phyloP scores from a whole-genome alignment of 2,797 vertebrate genomes.

The Alcedo quadribrachys region DNA sequence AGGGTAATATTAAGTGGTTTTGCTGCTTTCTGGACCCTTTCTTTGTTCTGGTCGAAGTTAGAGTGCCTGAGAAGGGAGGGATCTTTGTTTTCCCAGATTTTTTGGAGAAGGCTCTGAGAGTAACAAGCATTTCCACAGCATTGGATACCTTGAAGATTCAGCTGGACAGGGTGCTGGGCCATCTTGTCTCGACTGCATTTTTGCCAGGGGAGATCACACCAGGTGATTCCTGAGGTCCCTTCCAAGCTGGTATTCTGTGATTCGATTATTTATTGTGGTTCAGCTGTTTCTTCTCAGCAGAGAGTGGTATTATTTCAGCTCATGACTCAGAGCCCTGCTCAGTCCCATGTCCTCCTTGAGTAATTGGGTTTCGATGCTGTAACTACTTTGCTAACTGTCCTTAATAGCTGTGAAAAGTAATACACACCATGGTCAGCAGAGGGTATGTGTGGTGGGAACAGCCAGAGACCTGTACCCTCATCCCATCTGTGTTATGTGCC shows the following conservation, averaged over 20 bases:
- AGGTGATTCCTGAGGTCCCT: neutral
- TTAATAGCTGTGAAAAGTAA: neutral
- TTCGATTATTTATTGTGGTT: neutral
- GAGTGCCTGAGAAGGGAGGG: neutral
- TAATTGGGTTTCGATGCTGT: neutral
- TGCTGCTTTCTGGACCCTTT: fast-evolving
- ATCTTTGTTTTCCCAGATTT: neutral
- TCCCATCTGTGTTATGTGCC: neutral
- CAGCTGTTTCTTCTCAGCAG: neutral
- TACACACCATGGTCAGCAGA: neutral
- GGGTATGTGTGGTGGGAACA: neutral
- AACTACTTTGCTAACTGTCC: neutral
- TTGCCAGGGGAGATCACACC: neutral
- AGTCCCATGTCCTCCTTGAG: neutral
- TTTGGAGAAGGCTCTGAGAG: neutral
- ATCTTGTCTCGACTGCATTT: neutral
- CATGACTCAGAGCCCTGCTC: neutral
- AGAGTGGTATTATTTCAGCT: neutral
- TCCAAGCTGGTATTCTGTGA: neutral
- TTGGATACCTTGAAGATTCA: too few species aligned
- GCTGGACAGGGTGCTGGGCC: neutral
- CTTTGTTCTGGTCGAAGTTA: neutral
- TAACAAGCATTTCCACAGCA: neutral
- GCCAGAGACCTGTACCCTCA: neutral
- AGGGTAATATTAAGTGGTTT: fast-evolving